These are phyloP conservation scores for Lichenostomus cassidix DNA, from an alignment of 2,113 vertebrate species.

Conservation along the genomic window DNA sequence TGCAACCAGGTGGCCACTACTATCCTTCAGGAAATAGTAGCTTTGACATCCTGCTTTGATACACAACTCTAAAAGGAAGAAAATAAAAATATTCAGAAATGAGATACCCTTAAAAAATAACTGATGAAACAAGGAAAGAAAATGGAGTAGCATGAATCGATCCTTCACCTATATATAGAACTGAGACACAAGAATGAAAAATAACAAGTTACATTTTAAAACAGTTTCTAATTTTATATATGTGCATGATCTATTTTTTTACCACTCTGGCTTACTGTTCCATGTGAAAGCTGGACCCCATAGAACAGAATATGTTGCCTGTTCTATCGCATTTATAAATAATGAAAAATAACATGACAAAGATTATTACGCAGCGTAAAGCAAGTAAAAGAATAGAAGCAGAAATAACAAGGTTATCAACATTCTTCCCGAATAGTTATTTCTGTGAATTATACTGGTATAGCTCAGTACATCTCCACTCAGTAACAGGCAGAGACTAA, in stretches of 20 bases:
- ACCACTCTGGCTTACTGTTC: background rate
- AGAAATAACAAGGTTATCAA: slow-evolving; percentile 13
- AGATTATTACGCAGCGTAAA: background rate
- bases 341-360: background rate
- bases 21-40: background rate
- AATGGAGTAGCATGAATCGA: background rate
- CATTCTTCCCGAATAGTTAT: background rate
- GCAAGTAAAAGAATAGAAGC: slow-evolving; percentile 8
- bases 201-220: background rate
- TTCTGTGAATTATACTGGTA: background rate
- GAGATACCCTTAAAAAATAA: background rate
- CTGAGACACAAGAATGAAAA: background rate
- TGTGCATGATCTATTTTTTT: background rate
- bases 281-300: background rate
- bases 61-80: background rate
- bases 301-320: background rate
- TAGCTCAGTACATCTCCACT: background rate
- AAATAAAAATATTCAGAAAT: background rate
- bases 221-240: background rate
- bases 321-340: background rate
- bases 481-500: background rate
- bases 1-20: background rate
- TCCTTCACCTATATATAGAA: background rate
- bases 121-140: background rate
- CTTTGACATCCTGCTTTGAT: background rate